phyloP scores from a whole-genome alignment of 2,888 invertebrate genomes.

The Tachina fera region DNA sequence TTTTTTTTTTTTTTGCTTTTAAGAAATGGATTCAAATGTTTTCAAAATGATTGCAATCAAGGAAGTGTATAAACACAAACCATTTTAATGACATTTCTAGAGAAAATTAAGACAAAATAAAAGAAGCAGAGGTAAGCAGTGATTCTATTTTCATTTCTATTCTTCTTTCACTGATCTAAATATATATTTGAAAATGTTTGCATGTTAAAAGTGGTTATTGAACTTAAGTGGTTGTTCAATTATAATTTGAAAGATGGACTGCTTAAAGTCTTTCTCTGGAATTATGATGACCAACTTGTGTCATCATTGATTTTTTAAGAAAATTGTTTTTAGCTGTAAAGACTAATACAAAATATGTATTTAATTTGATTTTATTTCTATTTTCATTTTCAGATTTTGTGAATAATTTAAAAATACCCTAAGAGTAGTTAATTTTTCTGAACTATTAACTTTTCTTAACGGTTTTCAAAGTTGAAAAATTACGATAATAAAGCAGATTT shows the following conservation, averaged over 20 bases:
- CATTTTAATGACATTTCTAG: conserved; percentile 67
- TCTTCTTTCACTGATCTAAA: conserved; percentile 21
- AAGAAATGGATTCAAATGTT: conserved; percentile 67
- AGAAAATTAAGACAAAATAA: neutral
- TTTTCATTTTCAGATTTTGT: no score
- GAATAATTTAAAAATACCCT: no score
- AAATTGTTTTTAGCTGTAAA: neutral
- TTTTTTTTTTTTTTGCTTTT: neutral
- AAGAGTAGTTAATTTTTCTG: no score
- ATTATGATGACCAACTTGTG: neutral
- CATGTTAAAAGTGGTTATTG: conserved; percentile 29
- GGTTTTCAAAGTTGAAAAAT: no score
- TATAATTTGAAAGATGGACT: neutral
- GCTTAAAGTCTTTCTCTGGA: neutral
- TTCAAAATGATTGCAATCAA: conserved; percentile 70
- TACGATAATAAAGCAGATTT: no score
- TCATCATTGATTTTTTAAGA: neutral
- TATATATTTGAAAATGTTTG: conserved; percentile 23
- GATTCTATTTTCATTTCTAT: conserved; percentile 37
- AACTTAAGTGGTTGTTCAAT: conserved; percentile 15
- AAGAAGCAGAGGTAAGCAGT: conserved; percentile 16
- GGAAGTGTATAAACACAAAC: conserved; percentile 63
- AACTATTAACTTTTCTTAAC: no score
- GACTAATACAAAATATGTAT: no score
- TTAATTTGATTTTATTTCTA: no score